Evolutionary conservation across 1,140 invertebrate genomes (phyloP).

Genomic region (Megathymus violae): DNA sequence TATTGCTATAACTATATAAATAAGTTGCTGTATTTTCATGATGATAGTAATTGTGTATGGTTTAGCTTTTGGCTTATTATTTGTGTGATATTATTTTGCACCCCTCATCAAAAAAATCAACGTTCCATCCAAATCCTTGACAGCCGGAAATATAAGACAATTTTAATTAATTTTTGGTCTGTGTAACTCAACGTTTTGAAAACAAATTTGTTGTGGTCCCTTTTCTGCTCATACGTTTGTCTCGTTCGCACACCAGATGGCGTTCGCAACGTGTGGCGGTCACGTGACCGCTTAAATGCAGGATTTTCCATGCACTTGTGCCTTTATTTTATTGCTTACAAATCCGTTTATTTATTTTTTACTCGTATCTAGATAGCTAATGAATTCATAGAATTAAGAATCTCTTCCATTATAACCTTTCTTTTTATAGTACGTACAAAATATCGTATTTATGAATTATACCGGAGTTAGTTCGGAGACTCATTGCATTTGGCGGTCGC

Average conservation of each 20-base stretch:
- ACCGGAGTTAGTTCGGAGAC: no score
- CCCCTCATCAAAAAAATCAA: neutral
- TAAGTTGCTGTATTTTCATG: no score
- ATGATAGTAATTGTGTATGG: no score
- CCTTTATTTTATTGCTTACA: conserved; percentile 44
- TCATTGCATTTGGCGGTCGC: no score
- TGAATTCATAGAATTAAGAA: no score
- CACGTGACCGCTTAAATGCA: conserved; percentile 48
- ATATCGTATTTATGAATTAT: no score
- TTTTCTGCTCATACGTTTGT: conserved; percentile 10
- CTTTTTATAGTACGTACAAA: no score
- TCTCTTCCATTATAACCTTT: no score
- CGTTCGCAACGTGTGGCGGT: conserved; percentile 40
- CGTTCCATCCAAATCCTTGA: neutral
- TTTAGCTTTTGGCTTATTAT: no score
- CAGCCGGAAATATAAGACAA: conserved; percentile 17
- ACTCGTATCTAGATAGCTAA: no score
- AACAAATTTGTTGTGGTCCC: conserved; percentile 22
- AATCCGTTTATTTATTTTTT: conserved; percentile 29
- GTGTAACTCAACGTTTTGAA: conserved; percentile 25
- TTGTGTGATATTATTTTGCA: no score
- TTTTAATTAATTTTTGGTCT: conserved; percentile 29
- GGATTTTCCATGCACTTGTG: conserved; percentile 51
- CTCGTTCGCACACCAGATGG: conserved; percentile 52
- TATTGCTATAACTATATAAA: no score